Conservation (phyloP, 2,888 invertebrate genomes). For the Syrphus vitripennis region DNA sequence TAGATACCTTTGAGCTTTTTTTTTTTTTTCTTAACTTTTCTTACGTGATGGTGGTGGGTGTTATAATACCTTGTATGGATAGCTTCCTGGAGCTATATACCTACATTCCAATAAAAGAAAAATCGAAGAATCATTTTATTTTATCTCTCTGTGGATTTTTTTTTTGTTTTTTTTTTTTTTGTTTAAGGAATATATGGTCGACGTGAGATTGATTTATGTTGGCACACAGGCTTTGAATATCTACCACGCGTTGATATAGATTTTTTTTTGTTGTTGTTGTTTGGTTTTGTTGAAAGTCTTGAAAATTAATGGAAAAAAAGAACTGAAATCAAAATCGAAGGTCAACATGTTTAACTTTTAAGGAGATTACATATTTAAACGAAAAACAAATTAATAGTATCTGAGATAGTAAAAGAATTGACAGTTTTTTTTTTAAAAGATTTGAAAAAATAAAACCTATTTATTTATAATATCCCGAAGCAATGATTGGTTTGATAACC, state of each 20-base stretch:
- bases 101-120: conserved; percentile 50
- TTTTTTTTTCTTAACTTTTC: not conserved
- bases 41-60: conserved; percentile 10
- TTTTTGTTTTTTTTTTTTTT: not conserved
- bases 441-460: not conserved
- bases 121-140: conserved; percentile 36
- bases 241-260: not conserved
- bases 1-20: conserved; percentile 2
- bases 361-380: conserved; percentile 1
- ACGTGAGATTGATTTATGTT: conserved; percentile 64
- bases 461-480: too few species aligned
- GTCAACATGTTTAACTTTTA: not conserved
- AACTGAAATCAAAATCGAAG: not conserved
- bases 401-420: not conserved
- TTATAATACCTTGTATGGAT: not conserved
- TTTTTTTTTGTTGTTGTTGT: too few species aligned
- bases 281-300: not conserved
- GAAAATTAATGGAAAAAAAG: not conserved
- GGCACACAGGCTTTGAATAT: conserved; percentile 13
- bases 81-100: conserved; percentile 25
- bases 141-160: conserved; percentile 34
- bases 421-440: not conserved
- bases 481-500: not conserved
- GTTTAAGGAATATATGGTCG: conserved; percentile 9
- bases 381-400: not conserved